These are phyloP conservation scores for Paradoxurus hermaphroditus DNA, from an alignment of 2,113 vertebrate genomes.

Conservation along the genomic window DNA sequence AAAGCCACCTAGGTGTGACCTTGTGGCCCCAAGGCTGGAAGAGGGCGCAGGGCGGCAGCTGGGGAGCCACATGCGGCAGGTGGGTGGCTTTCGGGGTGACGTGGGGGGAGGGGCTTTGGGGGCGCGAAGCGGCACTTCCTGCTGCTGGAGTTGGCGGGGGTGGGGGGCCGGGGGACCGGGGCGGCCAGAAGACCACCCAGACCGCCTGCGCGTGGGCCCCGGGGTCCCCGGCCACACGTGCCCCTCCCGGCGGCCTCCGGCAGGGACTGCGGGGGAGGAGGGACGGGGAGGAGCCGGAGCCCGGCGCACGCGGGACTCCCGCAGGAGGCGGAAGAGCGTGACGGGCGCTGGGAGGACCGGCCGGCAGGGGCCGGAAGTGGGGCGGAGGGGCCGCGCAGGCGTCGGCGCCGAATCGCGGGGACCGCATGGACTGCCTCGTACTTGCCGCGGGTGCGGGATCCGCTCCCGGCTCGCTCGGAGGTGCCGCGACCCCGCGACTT, in stretches of 20 bases:
- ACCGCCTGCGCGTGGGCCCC: background rate
- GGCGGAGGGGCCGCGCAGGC: too few species aligned
- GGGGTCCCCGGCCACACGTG: background rate
- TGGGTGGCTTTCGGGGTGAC: fast-evolving
- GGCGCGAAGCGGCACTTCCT: conserved; percentile 18
- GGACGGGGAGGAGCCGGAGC: background rate
- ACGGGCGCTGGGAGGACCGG: fast-evolving
- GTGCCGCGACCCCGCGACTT: background rate
- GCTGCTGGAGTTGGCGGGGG: background rate
- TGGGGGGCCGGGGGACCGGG: background rate
- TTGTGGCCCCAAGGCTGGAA: background rate
- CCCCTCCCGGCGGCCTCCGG: fast-evolving
- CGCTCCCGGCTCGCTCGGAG: background rate
- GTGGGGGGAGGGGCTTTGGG: background rate
- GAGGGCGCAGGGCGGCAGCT: too few species aligned
- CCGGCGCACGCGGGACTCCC: fast-evolving
- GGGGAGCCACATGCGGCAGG: background rate
- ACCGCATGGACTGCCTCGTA: fast-evolving
- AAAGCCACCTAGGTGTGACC: background rate
- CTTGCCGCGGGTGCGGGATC: fast-evolving
- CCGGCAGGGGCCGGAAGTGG: background rate
- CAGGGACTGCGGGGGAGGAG: background rate
- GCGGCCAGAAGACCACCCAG: background rate
- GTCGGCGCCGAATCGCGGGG: fast-evolving
- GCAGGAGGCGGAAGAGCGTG: too few species aligned